These are phyloP conservation scores for Timema podura DNA, from an alignment of 2,888 invertebrate genomes.

Conservation along the genomic window DNA sequence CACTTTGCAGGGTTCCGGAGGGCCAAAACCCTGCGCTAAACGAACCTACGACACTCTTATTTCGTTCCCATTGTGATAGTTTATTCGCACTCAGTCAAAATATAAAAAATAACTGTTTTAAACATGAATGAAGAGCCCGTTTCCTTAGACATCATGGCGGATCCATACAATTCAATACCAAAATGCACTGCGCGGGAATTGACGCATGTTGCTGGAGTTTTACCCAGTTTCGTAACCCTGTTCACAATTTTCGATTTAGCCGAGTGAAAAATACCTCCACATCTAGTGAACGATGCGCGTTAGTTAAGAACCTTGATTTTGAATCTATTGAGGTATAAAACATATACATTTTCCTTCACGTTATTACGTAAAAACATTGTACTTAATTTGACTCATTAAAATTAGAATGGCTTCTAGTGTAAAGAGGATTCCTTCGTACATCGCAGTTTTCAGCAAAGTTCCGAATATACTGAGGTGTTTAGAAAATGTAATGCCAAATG, in stretches of 20 bases:
- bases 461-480: constrained; percentile 41
- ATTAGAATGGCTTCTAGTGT: too few relatives aligned
- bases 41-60: constrained; percentile 62
- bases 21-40: constrained; percentile 66
- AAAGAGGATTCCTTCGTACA: constrained; percentile 27
- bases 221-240: constrained; percentile 16
- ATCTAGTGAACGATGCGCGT: too few relatives aligned
- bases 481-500: constrained; percentile 36
- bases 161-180: constrained; percentile 64
- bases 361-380: neutral
- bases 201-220: constrained; percentile 30
- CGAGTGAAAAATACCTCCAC: too few relatives aligned
- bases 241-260: neutral
- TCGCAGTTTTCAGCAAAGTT: constrained; percentile 39
- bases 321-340: too few relatives aligned
- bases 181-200: constrained; percentile 59
- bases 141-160: constrained; percentile 81
- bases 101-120: constrained; percentile 68
- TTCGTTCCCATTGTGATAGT: constrained; percentile 71
- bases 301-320: too few relatives aligned
- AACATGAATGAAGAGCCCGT: constrained; percentile 69
- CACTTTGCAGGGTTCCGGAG: constrained; percentile 63
- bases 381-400: constrained; percentile 26
- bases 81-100: constrained; percentile 74
- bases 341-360: too few relatives aligned